Evolutionary conservation across 2,888 invertebrate genomes (phyloP), one percentile per base, ranked within the genome.

Genomic region (Digitonthophagus gazella): DNA sequence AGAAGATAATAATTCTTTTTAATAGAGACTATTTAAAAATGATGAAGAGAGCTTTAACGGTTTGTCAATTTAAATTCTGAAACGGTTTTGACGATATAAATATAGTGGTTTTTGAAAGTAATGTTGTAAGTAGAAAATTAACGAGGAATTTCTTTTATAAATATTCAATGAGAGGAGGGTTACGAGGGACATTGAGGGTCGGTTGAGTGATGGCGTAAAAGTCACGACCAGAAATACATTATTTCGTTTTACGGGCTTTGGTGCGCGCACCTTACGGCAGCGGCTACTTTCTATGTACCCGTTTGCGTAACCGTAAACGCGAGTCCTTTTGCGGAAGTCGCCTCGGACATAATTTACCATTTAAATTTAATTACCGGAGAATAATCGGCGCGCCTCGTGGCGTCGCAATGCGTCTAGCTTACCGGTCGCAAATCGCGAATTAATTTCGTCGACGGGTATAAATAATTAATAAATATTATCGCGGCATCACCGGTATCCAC

Each of bases 391-490:
- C 28, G 28, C 28, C 28, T 44, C 28, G 28, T 44, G 28, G 28
- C 61, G 61, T 18, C 61, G 20, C 61, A 18, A 61, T 61, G 61
- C 5, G 20, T 61, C 61, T 61, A 61, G 61, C 61, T 61, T 61
- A 61, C 19, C 20, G 61, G 61, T 61, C 20, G 20, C 61, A 61
- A 61, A 61, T 61, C 20, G 61, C 61, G 18, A 61, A 61, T 61
- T 19, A 61, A 61, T 61, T 61, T 61, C 20, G 61, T 19, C 19
- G 61, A 61, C 18, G 20, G 19, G 61, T 61, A 61, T 61, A 61
- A 61, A 61, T 61, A 61, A 61, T 61, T 61, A 61, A 61, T 61
- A 61, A 61, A 61, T 61, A 61, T 61, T 61, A 61, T 18, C 61
- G 18, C n/a, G 5, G 61, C 18, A 61, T 61, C 19, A 19, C 61